Conservation (phyloP, 2,888 invertebrate genomes). For the Oscheius sp. region DNA sequence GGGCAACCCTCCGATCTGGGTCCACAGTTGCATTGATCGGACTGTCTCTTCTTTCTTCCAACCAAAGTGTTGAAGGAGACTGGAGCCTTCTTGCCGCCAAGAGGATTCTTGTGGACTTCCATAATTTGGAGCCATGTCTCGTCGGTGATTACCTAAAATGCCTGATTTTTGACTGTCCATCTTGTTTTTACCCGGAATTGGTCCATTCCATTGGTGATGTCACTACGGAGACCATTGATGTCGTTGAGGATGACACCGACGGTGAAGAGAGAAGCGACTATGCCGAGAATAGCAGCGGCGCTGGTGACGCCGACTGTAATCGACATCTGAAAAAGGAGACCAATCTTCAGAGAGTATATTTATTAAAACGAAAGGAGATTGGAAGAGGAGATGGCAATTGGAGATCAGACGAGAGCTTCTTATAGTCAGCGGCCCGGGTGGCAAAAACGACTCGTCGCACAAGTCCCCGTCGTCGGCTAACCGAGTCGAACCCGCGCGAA, state of each 20-base stretch:
- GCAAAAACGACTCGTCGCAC: constrained; percentile 23
- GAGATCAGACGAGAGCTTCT: constrained; percentile 1
- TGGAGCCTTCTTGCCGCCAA: constrained; percentile 10
- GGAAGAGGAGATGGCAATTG: constrained; percentile 5
- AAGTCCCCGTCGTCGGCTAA: not conserved
- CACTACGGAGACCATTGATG: constrained; percentile 51
- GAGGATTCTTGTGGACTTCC: constrained; percentile 39
- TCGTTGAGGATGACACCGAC: constrained; percentile 54
- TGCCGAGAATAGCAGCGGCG: constrained; percentile 44
- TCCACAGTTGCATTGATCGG: constrained; percentile 45
- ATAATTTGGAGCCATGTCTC: constrained; percentile 54
- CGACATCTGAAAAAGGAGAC: constrained; percentile 43
- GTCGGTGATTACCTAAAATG: constrained; percentile 50
- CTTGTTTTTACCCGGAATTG: constrained; percentile 57
- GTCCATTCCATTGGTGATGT: constrained; percentile 52
- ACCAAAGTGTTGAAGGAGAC: constrained; percentile 12
- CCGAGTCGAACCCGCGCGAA: constrained; percentile 15
- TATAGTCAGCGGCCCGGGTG: constrained; percentile 9
- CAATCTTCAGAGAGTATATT: too few relatives aligned
- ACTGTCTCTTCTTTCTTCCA: constrained; percentile 38
- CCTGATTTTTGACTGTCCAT: too few relatives aligned
- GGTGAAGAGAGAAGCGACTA: constrained; percentile 45
- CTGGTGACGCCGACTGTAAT: constrained; percentile 52
- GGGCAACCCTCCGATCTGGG: constrained; percentile 50
- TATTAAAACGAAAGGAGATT: not conserved